Evolutionary conservation across 2,797 vertebrate species (phyloP).

Genomic region (Enteromius trimaculatus): DNA sequence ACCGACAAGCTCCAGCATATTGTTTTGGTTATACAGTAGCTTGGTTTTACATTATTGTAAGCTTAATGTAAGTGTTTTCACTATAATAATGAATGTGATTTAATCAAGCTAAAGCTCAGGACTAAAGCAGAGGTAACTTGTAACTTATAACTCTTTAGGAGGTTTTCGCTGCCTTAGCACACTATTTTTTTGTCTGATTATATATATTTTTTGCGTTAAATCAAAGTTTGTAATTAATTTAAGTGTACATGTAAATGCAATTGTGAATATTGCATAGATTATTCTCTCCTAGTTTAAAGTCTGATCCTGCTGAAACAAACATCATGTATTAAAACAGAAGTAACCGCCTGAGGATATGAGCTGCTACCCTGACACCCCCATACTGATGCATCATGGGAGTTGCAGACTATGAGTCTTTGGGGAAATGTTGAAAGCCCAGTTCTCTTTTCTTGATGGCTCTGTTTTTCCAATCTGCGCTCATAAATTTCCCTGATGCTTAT

Average conservation of each 20-base stretch:
- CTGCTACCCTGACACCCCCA: background rate
- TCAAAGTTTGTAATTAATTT: background rate
- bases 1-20: background rate
- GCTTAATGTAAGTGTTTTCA: background rate
- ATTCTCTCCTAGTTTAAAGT: background rate
- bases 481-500: slow-evolving; percentile 10
- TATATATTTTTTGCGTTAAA: background rate
- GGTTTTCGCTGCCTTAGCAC: background rate
- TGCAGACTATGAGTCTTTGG: background rate
- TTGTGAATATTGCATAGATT: background rate
- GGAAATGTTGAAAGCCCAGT: slow-evolving; percentile 1
- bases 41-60: background rate
- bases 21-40: background rate
- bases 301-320: background rate
- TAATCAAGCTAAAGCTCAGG: background rate
- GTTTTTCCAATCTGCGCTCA: slow-evolving; percentile 20
- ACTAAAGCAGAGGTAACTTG: no score
- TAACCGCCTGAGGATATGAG: background rate
- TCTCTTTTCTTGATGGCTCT: background rate
- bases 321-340: background rate
- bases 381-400: slow-evolving; percentile 7
- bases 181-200: background rate
- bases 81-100: background rate
- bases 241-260: background rate
- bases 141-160: no score